Evolutionary conservation across 1,140 invertebrate species (phyloP).

Genomic region (Bombus soroeensis): DNA sequence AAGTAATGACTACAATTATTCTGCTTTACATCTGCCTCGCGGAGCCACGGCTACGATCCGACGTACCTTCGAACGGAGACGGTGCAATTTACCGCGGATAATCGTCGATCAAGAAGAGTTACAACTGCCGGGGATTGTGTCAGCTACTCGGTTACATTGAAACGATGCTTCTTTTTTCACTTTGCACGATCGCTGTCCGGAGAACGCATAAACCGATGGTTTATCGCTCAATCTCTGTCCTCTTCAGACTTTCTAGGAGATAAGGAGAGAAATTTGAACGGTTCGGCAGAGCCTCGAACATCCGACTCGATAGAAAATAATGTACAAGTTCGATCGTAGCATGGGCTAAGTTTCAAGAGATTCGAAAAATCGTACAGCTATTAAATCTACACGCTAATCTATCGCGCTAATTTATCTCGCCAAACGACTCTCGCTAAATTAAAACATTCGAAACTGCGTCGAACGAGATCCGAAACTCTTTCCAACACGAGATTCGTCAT

Average conservation of each 20-base stretch:
- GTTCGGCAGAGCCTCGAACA: too few relatives aligned
- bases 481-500: slow-evolving; percentile 6
- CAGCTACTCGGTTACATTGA: slow-evolving; percentile 40
- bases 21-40: slow-evolving; percentile 59
- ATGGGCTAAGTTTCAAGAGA: too few relatives aligned
- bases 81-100: slow-evolving; percentile 60
- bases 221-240: neutral
- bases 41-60: slow-evolving; percentile 10
- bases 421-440: neutral
- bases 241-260: neutral
- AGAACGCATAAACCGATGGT: slow-evolving; percentile 9
- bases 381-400: too few relatives aligned
- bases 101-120: slow-evolving; percentile 65
- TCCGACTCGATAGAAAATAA: too few relatives aligned
- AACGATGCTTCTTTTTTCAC: neutral
- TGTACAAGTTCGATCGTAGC: too few relatives aligned
- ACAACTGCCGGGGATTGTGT: slow-evolving; percentile 52
- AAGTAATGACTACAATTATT: slow-evolving; percentile 70
- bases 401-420: too few relatives aligned
- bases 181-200: neutral
- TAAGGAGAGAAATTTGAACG: neutral
- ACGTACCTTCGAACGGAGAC: neutral
- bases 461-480: neutral
- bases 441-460: too few relatives aligned
- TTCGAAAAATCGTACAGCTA: too few relatives aligned